Percentiles rank a stretch among this genome's conserved stretches.
phyloP scores from a whole-genome alignment of 1,140 invertebrate genomes.

The Gonioctena quinquepunctata region DNA sequence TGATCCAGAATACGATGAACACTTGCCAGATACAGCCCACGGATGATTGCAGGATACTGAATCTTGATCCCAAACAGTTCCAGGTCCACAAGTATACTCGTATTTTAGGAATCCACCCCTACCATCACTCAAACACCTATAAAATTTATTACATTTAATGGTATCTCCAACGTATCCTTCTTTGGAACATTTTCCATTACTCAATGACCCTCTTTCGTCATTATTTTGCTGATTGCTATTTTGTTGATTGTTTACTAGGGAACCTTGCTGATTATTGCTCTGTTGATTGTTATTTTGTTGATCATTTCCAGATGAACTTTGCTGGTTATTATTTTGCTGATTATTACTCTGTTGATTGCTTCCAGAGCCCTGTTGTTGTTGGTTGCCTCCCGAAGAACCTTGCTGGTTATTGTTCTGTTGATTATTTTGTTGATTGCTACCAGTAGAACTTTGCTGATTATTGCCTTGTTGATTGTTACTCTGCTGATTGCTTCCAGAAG shows the following conservation, averaged over 20 bases:
- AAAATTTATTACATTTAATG: constrained; percentile 75
- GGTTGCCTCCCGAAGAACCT: constrained; percentile 9
- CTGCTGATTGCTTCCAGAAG: constrained; percentile 17
- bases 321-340: constrained; percentile 17
- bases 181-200: constrained; percentile 48
- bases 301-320: constrained; percentile 16
- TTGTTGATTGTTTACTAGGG: not conserved
- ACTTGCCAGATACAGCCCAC: constrained; percentile 11
- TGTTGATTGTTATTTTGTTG: constrained; percentile 24
- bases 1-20: constrained; percentile 10
- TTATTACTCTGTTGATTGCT: constrained; percentile 7
- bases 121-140: constrained; percentile 68
- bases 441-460: constrained; percentile 33
- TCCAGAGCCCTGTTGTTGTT: constrained; percentile 6
- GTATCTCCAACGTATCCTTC: constrained; percentile 73
- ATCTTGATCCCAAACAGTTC: constrained; percentile 74
- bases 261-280: not conserved
- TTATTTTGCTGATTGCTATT: constrained; percentile 12
- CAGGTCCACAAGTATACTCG: constrained; percentile 70
- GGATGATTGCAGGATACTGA: constrained; percentile 65
- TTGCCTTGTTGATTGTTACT: constrained; percentile 22
- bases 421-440: constrained; percentile 13
- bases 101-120: constrained; percentile 61
- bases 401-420: constrained; percentile 3
- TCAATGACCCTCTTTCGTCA: not conserved